Evolutionary conservation across 2,113 vertebrate genomes (phyloP).

Genomic region (Apodemus sylvaticus): DNA sequence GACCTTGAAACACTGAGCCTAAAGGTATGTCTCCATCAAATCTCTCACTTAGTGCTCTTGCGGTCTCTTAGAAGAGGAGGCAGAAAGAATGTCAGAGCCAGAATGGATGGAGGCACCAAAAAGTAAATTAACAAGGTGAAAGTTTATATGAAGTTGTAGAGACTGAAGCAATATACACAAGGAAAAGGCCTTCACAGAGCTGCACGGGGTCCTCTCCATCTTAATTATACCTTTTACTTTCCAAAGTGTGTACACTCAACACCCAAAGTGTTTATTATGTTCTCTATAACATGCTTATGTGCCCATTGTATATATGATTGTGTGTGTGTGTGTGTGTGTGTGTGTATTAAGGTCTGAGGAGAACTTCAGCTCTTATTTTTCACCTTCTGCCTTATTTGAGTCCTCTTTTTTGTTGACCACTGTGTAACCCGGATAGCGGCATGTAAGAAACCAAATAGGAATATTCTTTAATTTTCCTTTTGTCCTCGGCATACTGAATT

Average conservation of each 20-base stretch:
- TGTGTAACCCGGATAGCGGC: neutral
- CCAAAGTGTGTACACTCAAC: neutral
- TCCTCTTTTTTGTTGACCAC: neutral
- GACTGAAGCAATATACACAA: neutral
- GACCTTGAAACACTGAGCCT: neutral
- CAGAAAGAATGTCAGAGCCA: neutral
- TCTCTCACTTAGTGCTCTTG: neutral
- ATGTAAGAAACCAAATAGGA: neutral
- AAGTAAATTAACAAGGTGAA: neutral
- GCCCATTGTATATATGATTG: neutral
- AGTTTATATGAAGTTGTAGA: neutral
- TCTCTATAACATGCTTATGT: neutral
- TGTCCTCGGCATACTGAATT: neutral
- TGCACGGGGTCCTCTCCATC: neutral
- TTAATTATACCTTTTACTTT: neutral
- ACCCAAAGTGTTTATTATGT: too few relatives aligned
- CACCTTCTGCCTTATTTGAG: neutral
- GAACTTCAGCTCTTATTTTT: neutral
- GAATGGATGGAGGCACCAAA: neutral
- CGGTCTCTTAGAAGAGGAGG: neutral
- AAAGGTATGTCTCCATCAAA: neutral
- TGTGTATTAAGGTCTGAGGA: neutral
- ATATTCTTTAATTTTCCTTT: neutral
- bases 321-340: neutral
- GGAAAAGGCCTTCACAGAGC: neutral